Evolutionary conservation across 2,113 vertebrate species (phyloP).

Genomic region (Platichthys flesus): DNA sequence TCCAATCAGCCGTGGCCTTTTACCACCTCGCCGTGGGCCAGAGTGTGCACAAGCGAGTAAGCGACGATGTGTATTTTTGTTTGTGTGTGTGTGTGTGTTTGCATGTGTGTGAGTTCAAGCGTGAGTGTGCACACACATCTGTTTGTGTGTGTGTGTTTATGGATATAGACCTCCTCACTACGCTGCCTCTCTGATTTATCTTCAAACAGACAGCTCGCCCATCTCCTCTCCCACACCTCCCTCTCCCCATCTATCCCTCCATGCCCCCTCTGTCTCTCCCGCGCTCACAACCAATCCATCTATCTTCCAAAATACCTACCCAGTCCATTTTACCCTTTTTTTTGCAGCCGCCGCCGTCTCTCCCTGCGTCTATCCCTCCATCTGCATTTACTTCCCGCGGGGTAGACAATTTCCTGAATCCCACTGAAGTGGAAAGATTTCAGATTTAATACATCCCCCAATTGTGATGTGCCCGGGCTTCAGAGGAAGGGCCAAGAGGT

Average conservation of each 20-base stretch:
- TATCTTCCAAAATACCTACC: constrained; percentile 57
- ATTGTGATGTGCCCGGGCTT: constrained; percentile 57
- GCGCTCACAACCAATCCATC: constrained; percentile 56
- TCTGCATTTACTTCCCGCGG: constrained; percentile 69
- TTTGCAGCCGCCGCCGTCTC: constrained; percentile 32
- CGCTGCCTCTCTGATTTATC: constrained; percentile 76
- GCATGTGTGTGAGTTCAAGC: constrained; percentile 59
- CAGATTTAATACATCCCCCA: constrained; percentile 64
- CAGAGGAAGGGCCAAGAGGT: constrained; percentile 50
- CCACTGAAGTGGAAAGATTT: constrained; percentile 75
- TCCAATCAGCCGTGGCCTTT: constrained; percentile 80
- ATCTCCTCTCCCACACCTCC: constrained; percentile 58
- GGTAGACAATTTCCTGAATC: constrained; percentile 77
- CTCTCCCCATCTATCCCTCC: constrained; percentile 31
- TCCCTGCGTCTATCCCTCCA: constrained; percentile 47
- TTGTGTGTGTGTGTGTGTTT: constrained; percentile 45
- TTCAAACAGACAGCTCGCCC: constrained; percentile 75
- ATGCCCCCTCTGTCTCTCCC: constrained; percentile 41
- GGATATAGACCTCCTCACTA: constrained; percentile 64
- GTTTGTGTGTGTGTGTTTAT: constrained; percentile 53
- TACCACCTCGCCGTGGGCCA: constrained; percentile 74
- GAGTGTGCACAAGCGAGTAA: constrained; percentile 55
- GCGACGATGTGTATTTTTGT: constrained; percentile 63
- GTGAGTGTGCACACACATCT: constrained; percentile 45
- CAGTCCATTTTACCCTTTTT: constrained; percentile 37